Percentiles rank a stretch among this genome's conserved stretches.
phyloP scores from a whole-genome alignment of 2,113 vertebrate genomes.

The Eurystomus gularis region DNA sequence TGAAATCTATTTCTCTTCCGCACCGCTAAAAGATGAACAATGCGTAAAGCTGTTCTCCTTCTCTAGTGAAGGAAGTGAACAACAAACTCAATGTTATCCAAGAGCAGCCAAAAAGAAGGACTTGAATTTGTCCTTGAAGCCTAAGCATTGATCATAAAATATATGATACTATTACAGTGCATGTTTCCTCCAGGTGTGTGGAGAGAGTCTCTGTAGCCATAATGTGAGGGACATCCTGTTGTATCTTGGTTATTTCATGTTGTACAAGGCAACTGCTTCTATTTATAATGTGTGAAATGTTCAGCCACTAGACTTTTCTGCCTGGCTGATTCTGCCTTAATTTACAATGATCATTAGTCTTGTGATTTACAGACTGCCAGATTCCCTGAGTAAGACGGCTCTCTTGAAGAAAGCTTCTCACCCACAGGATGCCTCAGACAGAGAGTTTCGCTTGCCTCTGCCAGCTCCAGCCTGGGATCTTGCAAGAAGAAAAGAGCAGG shows the following conservation, averaged over 20 bases:
- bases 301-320: conserved; percentile 23
- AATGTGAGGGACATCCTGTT: not conserved
- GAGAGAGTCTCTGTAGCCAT: not conserved
- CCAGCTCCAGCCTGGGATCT: not conserved
- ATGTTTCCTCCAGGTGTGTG: not conserved
- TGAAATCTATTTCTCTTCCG: not conserved
- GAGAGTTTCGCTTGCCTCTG: not conserved
- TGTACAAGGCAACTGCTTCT: not conserved
- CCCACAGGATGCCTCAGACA: not conserved
- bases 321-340: conserved; percentile 19
- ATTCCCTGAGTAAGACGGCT: not conserved
- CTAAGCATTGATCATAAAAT: conserved; percentile 10
- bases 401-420: not conserved
- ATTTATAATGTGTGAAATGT: not conserved
- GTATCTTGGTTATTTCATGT: not conserved
- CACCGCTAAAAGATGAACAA: not conserved
- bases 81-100: conserved; percentile 1
- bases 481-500: not conserved
- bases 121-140: not conserved
- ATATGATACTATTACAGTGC: not conserved
- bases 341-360: conserved; percentile 10
- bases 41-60: not conserved
- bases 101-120: conserved; percentile 27
- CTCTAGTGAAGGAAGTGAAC: not conserved
- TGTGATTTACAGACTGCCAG: conserved; percentile 30